Conservation (phyloP, 2,113 vertebrate species). For the Menidia beryllina region DNA sequence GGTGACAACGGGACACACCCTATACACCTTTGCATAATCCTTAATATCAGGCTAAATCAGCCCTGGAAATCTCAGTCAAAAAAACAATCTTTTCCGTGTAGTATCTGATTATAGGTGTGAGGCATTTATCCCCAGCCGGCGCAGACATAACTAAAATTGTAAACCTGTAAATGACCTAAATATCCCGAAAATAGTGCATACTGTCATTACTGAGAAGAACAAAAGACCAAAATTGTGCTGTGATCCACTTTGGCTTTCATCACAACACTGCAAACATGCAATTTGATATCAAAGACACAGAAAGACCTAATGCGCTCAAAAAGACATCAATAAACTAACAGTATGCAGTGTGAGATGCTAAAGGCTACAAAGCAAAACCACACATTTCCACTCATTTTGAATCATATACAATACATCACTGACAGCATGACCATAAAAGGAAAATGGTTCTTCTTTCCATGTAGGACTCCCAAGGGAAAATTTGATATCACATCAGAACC, state of each 20-base stretch:
- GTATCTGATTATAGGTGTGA: conserved; percentile 19
- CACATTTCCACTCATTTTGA: conserved; percentile 58
- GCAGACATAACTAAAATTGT: conserved; percentile 26
- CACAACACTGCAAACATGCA: conserved; percentile 41
- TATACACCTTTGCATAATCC: too few species aligned
- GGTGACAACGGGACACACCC: too few species aligned
- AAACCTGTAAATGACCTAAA: conserved; percentile 40
- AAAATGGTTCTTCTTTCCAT: conserved; percentile 49
- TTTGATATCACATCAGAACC: conserved; percentile 61
- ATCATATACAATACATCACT: conserved; percentile 58
- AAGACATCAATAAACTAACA: conserved; percentile 57
- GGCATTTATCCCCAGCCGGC: conserved; percentile 11
- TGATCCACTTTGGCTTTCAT: conserved; percentile 43
- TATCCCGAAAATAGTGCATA: conserved; percentile 13
- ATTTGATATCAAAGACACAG: conserved; percentile 56
- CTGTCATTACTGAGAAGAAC: neutral
- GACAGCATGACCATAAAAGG: conserved; percentile 55
- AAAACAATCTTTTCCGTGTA: conserved; percentile 29
- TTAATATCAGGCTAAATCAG: conserved; percentile 34
- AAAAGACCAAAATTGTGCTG: conserved; percentile 21
- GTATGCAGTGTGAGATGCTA: conserved; percentile 37
- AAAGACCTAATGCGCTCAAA: conserved; percentile 40
- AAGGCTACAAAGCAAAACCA: conserved; percentile 50
- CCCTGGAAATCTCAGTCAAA: conserved; percentile 45
- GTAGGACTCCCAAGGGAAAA: conserved; percentile 49